Evolutionary conservation across 1,140 invertebrate species (phyloP).

Genomic region (Venustaconcha ellipsiformis): DNA sequence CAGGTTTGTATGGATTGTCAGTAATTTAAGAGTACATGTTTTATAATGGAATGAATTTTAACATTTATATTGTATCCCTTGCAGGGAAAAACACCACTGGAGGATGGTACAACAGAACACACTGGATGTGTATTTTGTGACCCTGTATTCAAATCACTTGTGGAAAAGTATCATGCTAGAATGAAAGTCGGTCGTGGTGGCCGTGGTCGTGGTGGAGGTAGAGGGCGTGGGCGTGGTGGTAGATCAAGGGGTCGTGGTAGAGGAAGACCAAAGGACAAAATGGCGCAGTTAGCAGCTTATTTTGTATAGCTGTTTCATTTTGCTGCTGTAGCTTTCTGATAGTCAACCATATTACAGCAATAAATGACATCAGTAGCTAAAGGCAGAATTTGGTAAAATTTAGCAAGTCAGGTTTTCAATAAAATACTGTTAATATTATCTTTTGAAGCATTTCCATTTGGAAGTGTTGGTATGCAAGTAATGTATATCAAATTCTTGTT

Average conservation of each 20-base stretch:
- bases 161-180: constrained; percentile 89
- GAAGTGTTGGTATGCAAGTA: no score
- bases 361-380: no score
- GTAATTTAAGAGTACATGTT: neutral
- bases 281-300: constrained; percentile 92
- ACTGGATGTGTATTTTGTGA: constrained; percentile 96
- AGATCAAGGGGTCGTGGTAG: constrained; percentile 54
- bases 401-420: no score
- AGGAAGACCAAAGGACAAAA: constrained; percentile 87
- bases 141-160: constrained; percentile 79
- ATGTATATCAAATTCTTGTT: no score
- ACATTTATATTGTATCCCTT: constrained; percentile 37
- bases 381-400: no score
- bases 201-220: constrained; percentile 69
- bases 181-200: constrained; percentile 44
- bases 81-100: constrained; percentile 86
- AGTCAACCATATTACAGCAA: no score
- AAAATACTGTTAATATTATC: no score
- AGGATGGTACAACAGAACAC: constrained; percentile 85
- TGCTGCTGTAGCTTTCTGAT: no score
- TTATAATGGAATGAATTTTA: neutral
- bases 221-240: constrained; percentile 47
- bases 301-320: constrained; percentile 78
- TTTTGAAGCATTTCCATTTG: no score
- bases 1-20: neutral